Base-by-base conservation (phyloP, 2,113 vertebrate species). In the Oenanthe melanoleuca region DNA sequence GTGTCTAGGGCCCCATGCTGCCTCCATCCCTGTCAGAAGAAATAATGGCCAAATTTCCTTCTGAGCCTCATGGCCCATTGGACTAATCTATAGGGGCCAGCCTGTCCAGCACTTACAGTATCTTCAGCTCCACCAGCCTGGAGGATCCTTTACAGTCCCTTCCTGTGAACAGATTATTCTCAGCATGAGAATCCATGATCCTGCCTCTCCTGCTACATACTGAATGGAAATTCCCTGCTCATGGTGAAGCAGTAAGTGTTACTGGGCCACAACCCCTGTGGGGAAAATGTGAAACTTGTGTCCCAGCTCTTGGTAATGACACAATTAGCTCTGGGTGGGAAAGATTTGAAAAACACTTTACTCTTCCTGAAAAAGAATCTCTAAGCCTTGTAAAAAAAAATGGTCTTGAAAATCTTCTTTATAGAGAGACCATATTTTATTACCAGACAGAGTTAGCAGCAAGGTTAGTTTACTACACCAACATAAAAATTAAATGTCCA, bases 21-120 rank as follows among this genome's bases (percentile, higher is more conserved):
- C 85, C 75, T 92, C 64, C 60, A 69, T 80, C 60, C 77, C 92
- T 95, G 92, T 92, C 91, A 97, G 64, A 77, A 94, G 82, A 93
- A 96, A 93, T 90, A 96, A 96, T 93, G 83, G 75, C 82, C 80
- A 93, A 70, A 95, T 96, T 77, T 94, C 29, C 44, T 95, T 80
- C 88, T 12, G 15, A 93, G 82, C 86, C 82, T 93, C 56, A 78
- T 91, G 75, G 91, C 56, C 88, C 75, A 49, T 52, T 93, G 94
- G 92, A 60, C 80, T 92, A 86, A 92, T 64, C 73, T 33, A 28
- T 23, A 73, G 52, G 12, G 64, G 47, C 34, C 80, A 86, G 82
- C 12, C 71, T 88, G 52, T 28, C 65, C 44, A 70, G 92, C 42
- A 83, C 59, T 53, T 45, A 50, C 23, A 66, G 59, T n/a, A 52